Evolutionary conservation across 2,888 invertebrate genomes (phyloP), one percentile per base, ranked within the genome.

Genomic region (Nasonia oneida): DNA sequence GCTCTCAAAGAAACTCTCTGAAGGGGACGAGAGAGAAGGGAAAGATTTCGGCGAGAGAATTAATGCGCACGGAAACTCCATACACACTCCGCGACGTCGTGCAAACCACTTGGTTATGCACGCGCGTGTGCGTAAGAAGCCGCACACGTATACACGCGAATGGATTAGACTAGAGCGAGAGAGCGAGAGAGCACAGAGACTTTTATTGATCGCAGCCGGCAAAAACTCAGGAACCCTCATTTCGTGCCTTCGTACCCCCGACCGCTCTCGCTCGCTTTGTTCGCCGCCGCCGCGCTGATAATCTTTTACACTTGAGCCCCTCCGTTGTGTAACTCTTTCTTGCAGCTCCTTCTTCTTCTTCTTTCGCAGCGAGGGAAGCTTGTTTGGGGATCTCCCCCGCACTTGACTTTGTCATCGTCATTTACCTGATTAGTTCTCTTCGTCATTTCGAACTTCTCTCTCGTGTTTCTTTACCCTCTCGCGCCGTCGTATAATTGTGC

Each of bases 141-240:
- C 29, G 1, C 74, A 83, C 47, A 47, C 47, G 81, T 81, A 81
- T 86, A 85, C 85, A 87, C 83, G 87, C 86, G 88, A 79, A 83
- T 77, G 81, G 76, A 85, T 85, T 85, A 85, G 81, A 81, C 77
- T 29, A 1, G 29, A 29, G 29, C 29, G 29, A 29, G 29, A 29
- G 75, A 37, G 74, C 42, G 42, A 15, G 57, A 57, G 80, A 61
- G 77, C 93, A 92, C 92, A 91, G 86, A 93, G 93, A 93, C 92
- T 93, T 93, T 93, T 93, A 93, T 93, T 93, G 93, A 93, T 93
- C 93, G 93, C 90, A 61, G 57, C 92, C 91, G 92, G 93, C 93
- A 93, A 93, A 93, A 93, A 93, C 93, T 93, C 92, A 92, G 92
- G 92, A 93, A 93, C 93, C 93, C 93, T 93, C 93, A 93, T 93